Base-by-base conservation (phyloP, 1,140 invertebrate species). In the Anastatus disparis region DNA sequence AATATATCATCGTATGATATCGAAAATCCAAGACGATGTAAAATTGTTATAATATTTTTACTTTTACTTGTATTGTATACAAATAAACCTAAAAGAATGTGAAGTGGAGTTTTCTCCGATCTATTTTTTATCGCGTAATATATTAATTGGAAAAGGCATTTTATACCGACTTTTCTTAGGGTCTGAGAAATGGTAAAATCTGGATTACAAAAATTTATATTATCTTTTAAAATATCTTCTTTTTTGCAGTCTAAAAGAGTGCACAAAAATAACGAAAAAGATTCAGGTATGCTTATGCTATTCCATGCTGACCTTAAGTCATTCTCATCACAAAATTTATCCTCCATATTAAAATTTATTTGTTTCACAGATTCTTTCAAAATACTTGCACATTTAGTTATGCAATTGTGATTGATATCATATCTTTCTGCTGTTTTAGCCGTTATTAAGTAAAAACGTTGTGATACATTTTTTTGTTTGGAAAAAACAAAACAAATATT, bases 381-480 rank as follows among this genome's bases (percentile, higher is more conserved):
- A n/a, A 50, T 8, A 50, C 22, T 10, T n/a, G 53, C 53, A 17
- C 26, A 56, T 10, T 20, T 13, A 9, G 48, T 22, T 24, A 52
- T 52, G 24, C 48, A 56, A 17, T 35, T 20, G 17, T 56, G 27
- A 35, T 35, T 13, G 13, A 1, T 38, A 42, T 20, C 12, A 26
- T 61, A 3, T 26, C 24, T n/a, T 26, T 24, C 27, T 24, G 31
- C 4, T 27, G 46, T 29, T 29, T 17, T 26, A n/a, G n/a, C n/a
- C 4, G 6, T 62, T 22, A 8, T n/a, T n/a, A 26, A 24, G 44
- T 61, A n/a, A 44, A 61, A 40, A 26, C 2, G 31, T 15, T 42
- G 22, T 4, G 56, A 24, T 61, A 42, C 15, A 26, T 42, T 42
- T 42, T 61, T 61, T 61, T 61, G 27, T 35, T 56, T 56, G 24